These are phyloP conservation scores for Colistium nudipinnis DNA, from an alignment of 2,113 vertebrate genomes.

Conservation along the genomic window DNA sequence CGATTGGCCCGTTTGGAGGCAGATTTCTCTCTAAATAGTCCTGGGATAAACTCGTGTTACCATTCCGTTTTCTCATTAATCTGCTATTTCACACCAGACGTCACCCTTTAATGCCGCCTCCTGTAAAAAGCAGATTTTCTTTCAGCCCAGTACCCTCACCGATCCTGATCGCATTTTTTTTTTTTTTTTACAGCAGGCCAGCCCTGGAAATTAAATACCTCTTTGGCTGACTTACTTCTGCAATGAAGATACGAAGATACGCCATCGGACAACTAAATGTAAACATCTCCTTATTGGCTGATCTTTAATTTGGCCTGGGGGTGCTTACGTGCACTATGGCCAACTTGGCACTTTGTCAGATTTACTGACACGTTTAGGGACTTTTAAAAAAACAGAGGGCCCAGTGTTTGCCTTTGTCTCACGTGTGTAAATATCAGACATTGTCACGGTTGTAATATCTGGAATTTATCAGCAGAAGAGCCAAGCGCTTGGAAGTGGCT, in stretches of 20 bases:
- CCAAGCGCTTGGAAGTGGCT: background rate
- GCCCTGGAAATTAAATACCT: background rate
- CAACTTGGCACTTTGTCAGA: background rate
- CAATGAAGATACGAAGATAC: no score
- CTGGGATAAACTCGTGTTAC: constrained; percentile 18
- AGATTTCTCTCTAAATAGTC: constrained; percentile 13
- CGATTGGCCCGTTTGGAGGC: constrained; percentile 8
- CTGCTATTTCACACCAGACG: no score
- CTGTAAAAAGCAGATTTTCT: no score
- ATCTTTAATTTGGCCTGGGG: background rate
- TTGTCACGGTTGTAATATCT: background rate
- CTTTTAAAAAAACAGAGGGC: no score
- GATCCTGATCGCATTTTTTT: constrained; percentile 49
- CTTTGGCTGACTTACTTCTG: background rate
- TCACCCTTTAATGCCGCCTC: no score
- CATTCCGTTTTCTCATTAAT: constrained; percentile 22
- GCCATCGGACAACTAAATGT: background rate
- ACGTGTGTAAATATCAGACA: background rate
- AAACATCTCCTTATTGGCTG: background rate
- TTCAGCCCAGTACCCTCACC: constrained; percentile 63
- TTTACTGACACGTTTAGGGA: no score
- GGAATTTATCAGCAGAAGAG: background rate
- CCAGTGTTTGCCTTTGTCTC: no score
- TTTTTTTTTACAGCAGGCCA: no score
- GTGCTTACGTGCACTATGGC: background rate